Base-by-base conservation (phyloP, 1,140 invertebrate species). In the Penaeus vannamei region DNA sequence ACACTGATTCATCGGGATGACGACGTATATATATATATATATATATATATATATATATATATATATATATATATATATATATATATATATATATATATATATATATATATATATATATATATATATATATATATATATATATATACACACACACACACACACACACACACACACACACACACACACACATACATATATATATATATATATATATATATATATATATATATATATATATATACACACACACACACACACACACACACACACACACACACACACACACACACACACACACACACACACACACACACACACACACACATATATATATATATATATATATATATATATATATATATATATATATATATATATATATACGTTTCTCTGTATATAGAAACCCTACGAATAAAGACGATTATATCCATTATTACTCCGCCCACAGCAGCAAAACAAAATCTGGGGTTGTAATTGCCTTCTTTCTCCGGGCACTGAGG, bases 21-120 rank as follows among this genome's bases (percentile, higher is more conserved):
- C 29, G 14, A 26, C 64, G 5, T 19, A n/a, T 7, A 26, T 69
- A 7, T 19, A 69, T 69, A 69, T 69, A 69, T 69, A 69, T 69
- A 69, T 69, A 69, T 69, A 69, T 69, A 69, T 69, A 69, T 69
- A 69, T 69, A 69, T 69, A 69, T 69, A 69, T 69, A 69, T 69
- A 69, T 69, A 69, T 69, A 69, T 69, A 69, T 69, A 69, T 69
- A 69, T 69, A 69, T 69, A 69, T 69, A 69, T 69, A 69, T 69
- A 69, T 69, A 7, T 69, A 69, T 69, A 69, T 69, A 69, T 69
- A 69, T 69, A 69, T 69, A 69, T 69, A 69, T 69, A 69, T 69
- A 69, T 69, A 7, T 69, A 69, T 69, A 69, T 69, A 7, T 69
- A 69, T 69, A 69, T 69, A 69, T 69, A 19, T 69, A 69, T 69